Evolutionary conservation across 92 coral and sea anemone genomes (phyloP).

Genomic region (Umimayanthus chanpuru): DNA sequence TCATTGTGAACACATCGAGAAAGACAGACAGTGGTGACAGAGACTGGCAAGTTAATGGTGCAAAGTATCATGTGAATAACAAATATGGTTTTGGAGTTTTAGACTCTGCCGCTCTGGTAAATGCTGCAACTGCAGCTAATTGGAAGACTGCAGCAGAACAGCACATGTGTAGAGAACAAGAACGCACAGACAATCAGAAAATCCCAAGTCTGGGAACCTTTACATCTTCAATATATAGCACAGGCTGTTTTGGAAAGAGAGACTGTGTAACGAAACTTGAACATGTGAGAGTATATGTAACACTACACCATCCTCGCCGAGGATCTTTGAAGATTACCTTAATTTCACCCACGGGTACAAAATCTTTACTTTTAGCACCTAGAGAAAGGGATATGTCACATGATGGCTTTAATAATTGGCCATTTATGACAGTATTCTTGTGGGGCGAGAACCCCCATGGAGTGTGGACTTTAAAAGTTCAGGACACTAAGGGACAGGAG

Average conservation of each 20-base stretch:
- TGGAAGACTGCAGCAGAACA: slow-evolving; percentile 91
- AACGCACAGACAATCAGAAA: slow-evolving; percentile 48
- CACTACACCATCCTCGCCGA: slow-evolving; percentile 74
- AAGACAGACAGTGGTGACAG: slow-evolving; percentile 73
- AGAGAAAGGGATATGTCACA: slow-evolving; percentile 73
- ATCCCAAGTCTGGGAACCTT: slow-evolving; percentile 66
- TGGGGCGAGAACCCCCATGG: slow-evolving; percentile 99
- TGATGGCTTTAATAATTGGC: slow-evolving; percentile 93
- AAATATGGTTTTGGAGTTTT: slow-evolving; percentile 97
- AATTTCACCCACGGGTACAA: slow-evolving; percentile 89
- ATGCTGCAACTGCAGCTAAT: slow-evolving; percentile 60
- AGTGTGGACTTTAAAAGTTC: slow-evolving; percentile 78
- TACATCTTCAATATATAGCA: slow-evolving; percentile 61
- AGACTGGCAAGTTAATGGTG: slow-evolving; percentile 87
- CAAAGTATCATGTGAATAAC: slow-evolving; percentile 87
- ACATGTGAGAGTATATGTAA: slow-evolving; percentile 87
- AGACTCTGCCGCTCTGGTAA: slow-evolving; percentile 89
- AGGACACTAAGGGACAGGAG: slow-evolving; percentile 59
- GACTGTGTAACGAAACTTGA: slow-evolving; percentile 84
- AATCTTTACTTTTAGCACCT: slow-evolving; percentile 79
- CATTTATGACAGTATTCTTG: slow-evolving; percentile 96
- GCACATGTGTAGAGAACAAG: slow-evolving; percentile 84
- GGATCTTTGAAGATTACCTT: slow-evolving; percentile 83
- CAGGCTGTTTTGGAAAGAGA: slow-evolving; percentile 68
- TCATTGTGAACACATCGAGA: slow-evolving; percentile 87